Conservation (phyloP, 1,140 invertebrate genomes). For the Euschistus heros region DNA sequence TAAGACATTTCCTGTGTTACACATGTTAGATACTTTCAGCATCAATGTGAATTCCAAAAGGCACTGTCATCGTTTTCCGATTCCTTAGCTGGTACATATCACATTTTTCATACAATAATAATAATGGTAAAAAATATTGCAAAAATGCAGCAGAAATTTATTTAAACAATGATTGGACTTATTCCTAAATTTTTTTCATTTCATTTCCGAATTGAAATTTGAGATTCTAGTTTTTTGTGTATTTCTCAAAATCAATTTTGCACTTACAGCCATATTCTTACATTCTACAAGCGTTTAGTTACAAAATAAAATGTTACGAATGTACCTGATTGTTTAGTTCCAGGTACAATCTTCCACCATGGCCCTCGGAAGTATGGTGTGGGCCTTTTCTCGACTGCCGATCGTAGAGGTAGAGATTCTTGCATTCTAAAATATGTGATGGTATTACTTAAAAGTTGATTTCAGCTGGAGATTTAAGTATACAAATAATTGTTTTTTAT, state of each 20-base stretch:
- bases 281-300: not conserved
- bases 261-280: not conserved
- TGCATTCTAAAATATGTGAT: slow-evolving; percentile 24
- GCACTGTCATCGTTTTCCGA: too few species aligned
- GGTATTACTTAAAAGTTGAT: not conserved
- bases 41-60: too few species aligned
- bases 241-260: not conserved
- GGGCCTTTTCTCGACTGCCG: slow-evolving; percentile 55
- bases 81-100: too few species aligned
- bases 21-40: too few species aligned
- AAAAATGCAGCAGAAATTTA: too few species aligned
- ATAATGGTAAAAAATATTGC: too few species aligned
- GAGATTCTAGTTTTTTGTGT: not conserved
- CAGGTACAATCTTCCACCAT: slow-evolving; percentile 24
- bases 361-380: slow-evolving; percentile 20
- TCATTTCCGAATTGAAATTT: too few species aligned
- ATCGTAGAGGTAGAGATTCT: slow-evolving; percentile 42
- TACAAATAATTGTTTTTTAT: too few species aligned
- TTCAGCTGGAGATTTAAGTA: not conserved
- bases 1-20: too few species aligned
- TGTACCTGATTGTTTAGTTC: slow-evolving; percentile 22
- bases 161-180: too few species aligned
- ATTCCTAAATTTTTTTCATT: too few species aligned
- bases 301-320: not conserved
- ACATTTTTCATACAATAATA: too few species aligned